Percentiles rank a stretch among this genome's conserved stretches.
phyloP scores from a whole-genome alignment of 2,888 invertebrate species.

The Lepidochrysops patricia region DNA sequence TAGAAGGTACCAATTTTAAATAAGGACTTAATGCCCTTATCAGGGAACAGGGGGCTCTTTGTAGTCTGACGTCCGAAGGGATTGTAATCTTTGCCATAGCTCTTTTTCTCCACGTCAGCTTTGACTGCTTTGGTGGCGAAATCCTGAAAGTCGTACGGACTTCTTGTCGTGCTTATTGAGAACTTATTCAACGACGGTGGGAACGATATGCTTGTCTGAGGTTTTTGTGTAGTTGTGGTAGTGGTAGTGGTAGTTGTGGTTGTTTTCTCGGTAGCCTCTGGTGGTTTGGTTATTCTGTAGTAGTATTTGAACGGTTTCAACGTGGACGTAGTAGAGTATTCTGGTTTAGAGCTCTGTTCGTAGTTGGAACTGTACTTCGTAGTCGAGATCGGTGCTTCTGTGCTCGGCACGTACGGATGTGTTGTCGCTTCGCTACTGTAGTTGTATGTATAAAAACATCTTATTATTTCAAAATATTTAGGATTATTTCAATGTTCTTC shows the following conservation, averaged over 20 bases:
- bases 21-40: conserved; percentile 51
- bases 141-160: conserved; percentile 72
- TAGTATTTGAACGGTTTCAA: conserved; percentile 38
- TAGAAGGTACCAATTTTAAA: conserved; percentile 67
- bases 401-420: conserved; percentile 60
- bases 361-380: conserved; percentile 37
- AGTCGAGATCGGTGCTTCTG: conserved; percentile 40
- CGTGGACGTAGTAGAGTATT: conserved; percentile 30
- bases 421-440: conserved; percentile 64
- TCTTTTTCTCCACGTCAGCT: conserved; percentile 38
- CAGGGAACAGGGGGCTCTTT: conserved; percentile 56
- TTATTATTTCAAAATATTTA: conserved; percentile 36
- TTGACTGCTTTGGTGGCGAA: conserved; percentile 49
- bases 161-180: conserved; percentile 68
- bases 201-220: conserved; percentile 31
- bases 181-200: conserved; percentile 48
- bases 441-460: conserved; percentile 41
- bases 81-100: conserved; percentile 53
- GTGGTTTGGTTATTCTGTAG: conserved; percentile 17
- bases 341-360: conserved; percentile 30
- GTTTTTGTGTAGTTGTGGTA: conserved; percentile 38
- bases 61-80: conserved; percentile 67
- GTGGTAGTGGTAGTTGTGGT: conserved; percentile 27
- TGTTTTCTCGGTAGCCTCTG: background rate
- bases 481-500: background rate